Evolutionary conservation across 2,113 vertebrate species (phyloP).

Genomic region (Oryzias woworae): DNA sequence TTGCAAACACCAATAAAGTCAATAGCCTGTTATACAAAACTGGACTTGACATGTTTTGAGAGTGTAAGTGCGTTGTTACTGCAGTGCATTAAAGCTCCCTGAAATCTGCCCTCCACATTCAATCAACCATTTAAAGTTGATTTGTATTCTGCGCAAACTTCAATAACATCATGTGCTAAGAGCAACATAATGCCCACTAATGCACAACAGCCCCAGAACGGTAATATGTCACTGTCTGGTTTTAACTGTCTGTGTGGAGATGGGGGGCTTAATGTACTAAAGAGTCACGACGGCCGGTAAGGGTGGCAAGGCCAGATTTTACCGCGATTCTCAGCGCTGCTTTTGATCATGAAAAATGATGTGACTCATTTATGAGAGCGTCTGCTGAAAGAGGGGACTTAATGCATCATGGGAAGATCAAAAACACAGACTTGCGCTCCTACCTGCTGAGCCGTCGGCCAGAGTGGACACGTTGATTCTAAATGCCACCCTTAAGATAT

Average conservation of each 20-base stretch:
- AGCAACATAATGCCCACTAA: constrained; percentile 53
- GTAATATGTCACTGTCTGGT: constrained; percentile 39
- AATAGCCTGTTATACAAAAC: too few species aligned
- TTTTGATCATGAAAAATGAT: constrained; percentile 44
- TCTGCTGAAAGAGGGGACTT: constrained; percentile 55
- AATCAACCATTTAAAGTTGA: constrained; percentile 12
- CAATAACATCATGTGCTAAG: constrained; percentile 43
- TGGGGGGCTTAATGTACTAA: constrained; percentile 49
- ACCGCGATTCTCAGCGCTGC: constrained; percentile 35
- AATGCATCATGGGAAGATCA: constrained; percentile 65
- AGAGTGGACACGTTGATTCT: constrained; percentile 47
- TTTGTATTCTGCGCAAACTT: constrained; percentile 51
- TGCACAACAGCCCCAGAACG: constrained; percentile 42
- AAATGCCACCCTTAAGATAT: constrained; percentile 31
- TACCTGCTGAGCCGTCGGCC: constrained; percentile 6
- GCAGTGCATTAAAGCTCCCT: neutral
- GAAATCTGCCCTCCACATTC: neutral
- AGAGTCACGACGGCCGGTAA: constrained; percentile 29
- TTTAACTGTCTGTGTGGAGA: constrained; percentile 46
- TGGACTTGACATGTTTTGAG: neutral
- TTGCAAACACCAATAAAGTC: too few species aligned
- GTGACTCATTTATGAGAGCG: constrained; percentile 48
- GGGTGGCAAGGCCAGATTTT: constrained; percentile 17
- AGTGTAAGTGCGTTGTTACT: neutral
- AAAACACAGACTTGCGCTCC: constrained; percentile 52